Evolutionary conservation across 2,113 vertebrate genomes (phyloP), one percentile per base, ranked within the genome.

Genomic region (Polypterus senegalus): DNA sequence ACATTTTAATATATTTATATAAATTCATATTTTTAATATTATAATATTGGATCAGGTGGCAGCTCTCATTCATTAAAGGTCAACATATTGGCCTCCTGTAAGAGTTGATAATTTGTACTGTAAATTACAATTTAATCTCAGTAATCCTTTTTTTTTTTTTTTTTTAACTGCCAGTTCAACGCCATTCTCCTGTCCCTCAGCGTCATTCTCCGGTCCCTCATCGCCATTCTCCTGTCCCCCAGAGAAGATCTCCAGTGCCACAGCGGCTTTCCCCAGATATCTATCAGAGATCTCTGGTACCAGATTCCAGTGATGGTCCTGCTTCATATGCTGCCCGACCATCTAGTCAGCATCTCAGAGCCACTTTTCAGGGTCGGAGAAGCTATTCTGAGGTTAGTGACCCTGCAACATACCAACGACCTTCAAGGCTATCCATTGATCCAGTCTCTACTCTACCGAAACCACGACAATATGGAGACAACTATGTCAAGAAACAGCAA

Each of bases 301-400:
- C 87, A 1, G 92, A 94, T 47, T 76, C 92, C 68, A 76, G 72
- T 51, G 10, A 85, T 8, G 82, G 87, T 3, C 93, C 92, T 6
- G 81, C 88, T 55, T 86, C 76, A 11, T 96, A 95, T 60, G 79
- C 91, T 67, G 83, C 80, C 75, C 88, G 93, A 55, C 91, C 91
- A 0, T 75, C 91, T 43, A 89, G 83, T 66, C 92, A 94, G 58
- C 92, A 93, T 76, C 84, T 90, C 71, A 87, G 94, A 61, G 93
- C 93, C 45, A 92, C 90, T 66, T 98, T 98, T 82, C 93, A 96
- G 67, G 92, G 93, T 5, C 91, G 93, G 0, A 89, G 95, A 59
- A 97, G 94, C 69, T 97, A 98, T 79, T 98, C 94, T 0, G 95
- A 98, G 81, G 86, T 93, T 53, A 85, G 83, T 0, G 92, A 94